Conservation (phyloP, 2,888 invertebrate genomes). For the Chironomus tentans region DNA sequence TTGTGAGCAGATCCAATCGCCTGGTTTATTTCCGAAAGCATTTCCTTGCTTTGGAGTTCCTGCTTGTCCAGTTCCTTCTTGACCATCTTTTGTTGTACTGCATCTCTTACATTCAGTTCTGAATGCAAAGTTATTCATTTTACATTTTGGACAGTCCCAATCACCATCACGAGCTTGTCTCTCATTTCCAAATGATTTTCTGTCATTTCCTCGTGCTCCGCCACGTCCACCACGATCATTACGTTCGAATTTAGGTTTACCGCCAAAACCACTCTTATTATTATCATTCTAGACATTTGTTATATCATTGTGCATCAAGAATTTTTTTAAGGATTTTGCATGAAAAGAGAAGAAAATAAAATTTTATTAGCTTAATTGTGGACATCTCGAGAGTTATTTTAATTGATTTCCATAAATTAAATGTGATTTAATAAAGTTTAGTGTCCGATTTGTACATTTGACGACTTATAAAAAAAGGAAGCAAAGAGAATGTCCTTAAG, state of each 20-base stretch:
- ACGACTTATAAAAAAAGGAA: neutral
- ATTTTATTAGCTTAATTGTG: neutral
- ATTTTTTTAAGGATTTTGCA: neutral
- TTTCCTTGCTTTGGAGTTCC: slow-evolving; percentile 31
- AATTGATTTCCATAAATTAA: neutral
- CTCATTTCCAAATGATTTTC: slow-evolving; percentile 33
- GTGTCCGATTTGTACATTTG: neutral
- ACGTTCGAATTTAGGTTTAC: slow-evolving; percentile 31
- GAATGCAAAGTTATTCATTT: slow-evolving; percentile 32
- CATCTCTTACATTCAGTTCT: slow-evolving; percentile 30
- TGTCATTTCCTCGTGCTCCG: slow-evolving; percentile 30
- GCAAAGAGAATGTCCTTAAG: neutral
- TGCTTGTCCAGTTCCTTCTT: slow-evolving; percentile 29
- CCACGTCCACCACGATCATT: slow-evolving; percentile 31
- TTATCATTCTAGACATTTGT: neutral
- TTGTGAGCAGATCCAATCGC: slow-evolving; percentile 32
- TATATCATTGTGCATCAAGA: neutral
- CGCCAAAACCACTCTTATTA: slow-evolving; percentile 13
- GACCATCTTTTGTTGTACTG: slow-evolving; percentile 28
- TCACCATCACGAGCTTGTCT: slow-evolving; percentile 31
- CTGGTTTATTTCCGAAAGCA: slow-evolving; percentile 28
- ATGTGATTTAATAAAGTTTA: neutral
- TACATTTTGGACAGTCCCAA: slow-evolving; percentile 32
- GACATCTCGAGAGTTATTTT: neutral
- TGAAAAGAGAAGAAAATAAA: slow-evolving; percentile 1